Percentiles rank a stretch among this genome's conserved stretches.
These are phyloP conservation scores for Anoplopoma fimbria DNA, from an alignment of 2,113 vertebrate species.

Conservation along the genomic window DNA sequence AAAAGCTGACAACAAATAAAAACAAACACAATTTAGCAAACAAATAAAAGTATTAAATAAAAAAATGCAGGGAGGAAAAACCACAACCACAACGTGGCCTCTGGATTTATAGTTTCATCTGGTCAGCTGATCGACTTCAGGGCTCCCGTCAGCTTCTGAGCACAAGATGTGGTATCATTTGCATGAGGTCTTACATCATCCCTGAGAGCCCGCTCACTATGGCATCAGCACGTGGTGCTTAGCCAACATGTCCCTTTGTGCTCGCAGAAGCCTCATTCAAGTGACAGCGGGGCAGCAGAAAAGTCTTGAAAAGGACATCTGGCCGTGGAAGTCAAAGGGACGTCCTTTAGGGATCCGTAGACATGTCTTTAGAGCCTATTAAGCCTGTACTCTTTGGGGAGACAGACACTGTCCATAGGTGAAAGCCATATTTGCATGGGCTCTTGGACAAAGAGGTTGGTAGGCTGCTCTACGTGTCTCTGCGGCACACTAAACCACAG, in stretches of 20 bases:
- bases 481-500: conserved; percentile 54
- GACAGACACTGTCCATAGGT: conserved; percentile 67
- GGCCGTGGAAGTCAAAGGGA: conserved; percentile 70
- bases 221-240: conserved; percentile 76
- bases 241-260: conserved; percentile 76
- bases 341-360: conserved; percentile 64
- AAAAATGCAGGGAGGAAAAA: background rate
- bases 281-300: conserved; percentile 66
- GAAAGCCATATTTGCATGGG: conserved; percentile 57
- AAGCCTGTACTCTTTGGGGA: conserved; percentile 45
- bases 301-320: conserved; percentile 78
- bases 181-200: conserved; percentile 78
- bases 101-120: background rate
- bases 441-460: conserved; percentile 59
- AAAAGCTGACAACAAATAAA: background rate
- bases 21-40: conserved; percentile 2
- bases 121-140: conserved; percentile 55
- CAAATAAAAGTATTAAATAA: background rate
- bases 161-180: conserved; percentile 69
- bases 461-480: conserved; percentile 25
- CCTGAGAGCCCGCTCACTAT: conserved; percentile 58
- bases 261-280: conserved; percentile 67
- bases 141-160: conserved; percentile 33
- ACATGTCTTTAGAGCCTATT: conserved; percentile 59
- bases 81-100: conserved; percentile 8